A percentile compares a stretch with the other conserved stretches of the same genome.
These are phyloP conservation scores for Polypterus senegalus DNA, from an alignment of 2,113 vertebrate species.

Conservation along the genomic window DNA sequence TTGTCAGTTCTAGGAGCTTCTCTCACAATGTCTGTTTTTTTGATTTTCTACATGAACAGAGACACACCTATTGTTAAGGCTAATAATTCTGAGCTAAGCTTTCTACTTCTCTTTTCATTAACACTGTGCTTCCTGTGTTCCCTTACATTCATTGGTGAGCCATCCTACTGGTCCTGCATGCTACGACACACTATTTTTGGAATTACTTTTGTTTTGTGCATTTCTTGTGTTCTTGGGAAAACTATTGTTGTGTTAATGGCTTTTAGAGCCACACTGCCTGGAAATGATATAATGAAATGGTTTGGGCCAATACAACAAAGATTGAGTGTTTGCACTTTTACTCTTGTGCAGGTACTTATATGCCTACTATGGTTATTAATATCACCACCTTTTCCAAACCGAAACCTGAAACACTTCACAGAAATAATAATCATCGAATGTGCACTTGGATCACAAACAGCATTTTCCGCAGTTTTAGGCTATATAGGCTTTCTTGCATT, in stretches of 20 bases:
- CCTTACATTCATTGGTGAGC: slow-evolving; percentile 32
- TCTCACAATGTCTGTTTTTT: background rate
- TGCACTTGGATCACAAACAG: slow-evolving; percentile 30
- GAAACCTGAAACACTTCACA: slow-evolving; percentile 30
- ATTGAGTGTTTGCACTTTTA: slow-evolving; percentile 33
- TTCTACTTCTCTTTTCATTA: slow-evolving; percentile 31
- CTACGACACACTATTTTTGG: slow-evolving; percentile 30
- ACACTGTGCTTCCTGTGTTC: slow-evolving; percentile 37
- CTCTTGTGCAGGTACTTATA: slow-evolving; percentile 42
- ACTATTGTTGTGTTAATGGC: slow-evolving; percentile 31
- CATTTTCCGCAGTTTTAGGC: slow-evolving; percentile 27
- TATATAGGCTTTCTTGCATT: slow-evolving; percentile 29
- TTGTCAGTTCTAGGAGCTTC: background rate
- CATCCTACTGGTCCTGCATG: slow-evolving; percentile 48
- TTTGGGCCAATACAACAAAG: slow-evolving; percentile 31
- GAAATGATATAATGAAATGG: slow-evolving; percentile 19
- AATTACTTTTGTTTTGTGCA: slow-evolving; percentile 29
- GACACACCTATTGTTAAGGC: slow-evolving; percentile 8
- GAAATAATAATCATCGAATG: slow-evolving; percentile 49
- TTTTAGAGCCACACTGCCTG: slow-evolving; percentile 28
- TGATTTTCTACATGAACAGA: background rate
- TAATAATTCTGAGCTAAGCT: slow-evolving; percentile 22
- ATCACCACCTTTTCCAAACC: slow-evolving; percentile 43
- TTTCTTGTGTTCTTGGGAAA: slow-evolving; percentile 33
- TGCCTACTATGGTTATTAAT: slow-evolving; percentile 43